Evolutionary conservation across 2,797 vertebrate genomes (phyloP).

Genomic region (Allobates femoralis): DNA sequence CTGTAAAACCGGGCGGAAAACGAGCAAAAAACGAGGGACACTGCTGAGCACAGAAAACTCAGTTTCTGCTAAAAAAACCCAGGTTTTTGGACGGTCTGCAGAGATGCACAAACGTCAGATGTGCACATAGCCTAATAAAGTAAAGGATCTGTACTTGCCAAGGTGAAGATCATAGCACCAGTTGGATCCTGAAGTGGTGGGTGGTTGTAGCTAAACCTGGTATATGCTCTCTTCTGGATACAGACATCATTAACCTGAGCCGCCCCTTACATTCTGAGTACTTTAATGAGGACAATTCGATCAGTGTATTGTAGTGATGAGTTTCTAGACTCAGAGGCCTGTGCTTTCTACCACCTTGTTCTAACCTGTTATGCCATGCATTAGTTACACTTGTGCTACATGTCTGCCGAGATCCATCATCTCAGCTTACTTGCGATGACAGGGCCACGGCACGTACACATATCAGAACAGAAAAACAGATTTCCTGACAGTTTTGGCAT

Average conservation of each 20-base stretch:
- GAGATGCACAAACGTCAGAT: too few relatives aligned
- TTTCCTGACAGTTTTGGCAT: slow-evolving; percentile 25
- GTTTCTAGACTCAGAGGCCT: neutral
- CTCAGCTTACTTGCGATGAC: neutral
- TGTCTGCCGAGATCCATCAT: neutral
- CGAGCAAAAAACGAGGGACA: too few relatives aligned
- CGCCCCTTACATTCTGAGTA: neutral
- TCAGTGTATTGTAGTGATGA: neutral
- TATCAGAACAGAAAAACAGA: slow-evolving; percentile 23
- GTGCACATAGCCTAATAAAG: neutral
- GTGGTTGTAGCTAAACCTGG: neutral
- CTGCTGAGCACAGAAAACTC: too few relatives aligned
- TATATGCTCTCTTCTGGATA: neutral
- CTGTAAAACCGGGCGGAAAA: too few relatives aligned
- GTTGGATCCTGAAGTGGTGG: neutral
- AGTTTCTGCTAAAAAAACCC: too few relatives aligned
- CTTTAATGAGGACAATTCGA: neutral
- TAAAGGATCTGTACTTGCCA: neutral
- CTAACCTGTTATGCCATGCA: neutral
- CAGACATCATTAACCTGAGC: neutral
- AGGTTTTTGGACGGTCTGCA: too few relatives aligned
- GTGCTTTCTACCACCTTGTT: neutral
- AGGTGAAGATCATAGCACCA: neutral
- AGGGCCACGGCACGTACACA: neutral
- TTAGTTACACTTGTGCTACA: neutral